A percentile compares a stretch with the other conserved stretches of the same genome.
Evolutionary conservation across 2,797 vertebrate genomes (phyloP).

Genomic region (Brotula barbata): DNA sequence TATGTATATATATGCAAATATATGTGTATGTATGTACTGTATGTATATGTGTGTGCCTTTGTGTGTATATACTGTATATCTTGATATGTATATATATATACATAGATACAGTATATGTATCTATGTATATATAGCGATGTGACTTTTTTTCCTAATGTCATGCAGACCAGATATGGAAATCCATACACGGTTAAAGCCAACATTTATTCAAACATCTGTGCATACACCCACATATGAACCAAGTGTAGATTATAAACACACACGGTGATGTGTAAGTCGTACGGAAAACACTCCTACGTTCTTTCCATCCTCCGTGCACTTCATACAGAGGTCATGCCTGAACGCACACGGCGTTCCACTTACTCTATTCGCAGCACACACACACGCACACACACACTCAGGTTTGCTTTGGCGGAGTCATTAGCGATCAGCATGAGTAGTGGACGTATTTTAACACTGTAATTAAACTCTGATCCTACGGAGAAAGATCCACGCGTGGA

Average conservation of each 20-base stretch:
- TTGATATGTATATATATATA: too few species aligned
- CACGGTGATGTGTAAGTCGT: neutral
- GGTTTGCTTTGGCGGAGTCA: conserved; percentile 25
- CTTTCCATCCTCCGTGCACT: neutral
- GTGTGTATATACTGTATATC: too few species aligned
- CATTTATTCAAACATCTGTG: neutral
- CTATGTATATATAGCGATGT: too few species aligned
- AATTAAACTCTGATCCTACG: conserved; percentile 61
- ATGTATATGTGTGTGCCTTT: too few species aligned
- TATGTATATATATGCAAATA: too few species aligned
- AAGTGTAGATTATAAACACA: conserved; percentile 8
- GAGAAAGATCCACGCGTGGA: too few species aligned
- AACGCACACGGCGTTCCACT: too few species aligned
- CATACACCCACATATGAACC: neutral
- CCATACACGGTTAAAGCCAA: neutral
- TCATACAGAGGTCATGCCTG: conserved; percentile 14
- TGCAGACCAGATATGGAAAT: neutral
- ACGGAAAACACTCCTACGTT: neutral
- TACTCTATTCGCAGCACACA: too few species aligned
- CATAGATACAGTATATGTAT: too few species aligned
- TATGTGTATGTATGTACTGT: too few species aligned
- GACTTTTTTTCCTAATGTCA: too few species aligned
- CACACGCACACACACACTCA: neutral
- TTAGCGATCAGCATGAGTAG: conserved; percentile 52
- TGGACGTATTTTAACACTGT: conserved; percentile 68